A percentile compares a stretch with the other conserved stretches of the same genome.
These are phyloP conservation scores for Neotoxoptera formosana DNA, from an alignment of 1,140 invertebrate species.

Conservation along the genomic window DNA sequence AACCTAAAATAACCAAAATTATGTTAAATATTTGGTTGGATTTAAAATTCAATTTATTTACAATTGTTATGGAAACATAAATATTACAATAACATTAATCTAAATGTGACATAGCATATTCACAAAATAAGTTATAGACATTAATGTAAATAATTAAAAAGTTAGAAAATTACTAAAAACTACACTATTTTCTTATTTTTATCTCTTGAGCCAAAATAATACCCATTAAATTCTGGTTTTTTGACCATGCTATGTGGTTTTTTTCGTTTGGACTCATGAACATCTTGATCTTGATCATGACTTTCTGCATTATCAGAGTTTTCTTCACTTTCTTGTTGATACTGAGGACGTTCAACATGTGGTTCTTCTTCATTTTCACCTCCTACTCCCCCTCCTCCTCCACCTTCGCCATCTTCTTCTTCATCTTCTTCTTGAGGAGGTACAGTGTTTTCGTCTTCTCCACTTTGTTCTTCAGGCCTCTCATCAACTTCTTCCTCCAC, in stretches of 20 bases:
- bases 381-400: neutral
- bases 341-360: neutral
- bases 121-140: constrained; percentile 43
- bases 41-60: constrained; percentile 9
- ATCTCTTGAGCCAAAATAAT: neutral
- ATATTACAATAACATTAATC: neutral
- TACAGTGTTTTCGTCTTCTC: neutral
- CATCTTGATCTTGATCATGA: constrained; percentile 32
- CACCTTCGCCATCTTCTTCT: neutral
- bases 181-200: constrained; percentile 5
- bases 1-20: neutral
- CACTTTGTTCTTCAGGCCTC: constrained; percentile 37
- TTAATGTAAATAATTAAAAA: neutral
- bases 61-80: neutral
- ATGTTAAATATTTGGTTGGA: neutral
- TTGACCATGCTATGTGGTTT: neutral
- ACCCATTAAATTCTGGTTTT: neutral
- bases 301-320: constrained; percentile 25
- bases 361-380: constrained; percentile 29
- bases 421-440: constrained; percentile 2
- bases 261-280: constrained; percentile 32
- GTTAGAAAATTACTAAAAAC: neutral
- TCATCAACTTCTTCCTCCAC: constrained; percentile 42
- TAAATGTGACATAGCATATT: neutral
- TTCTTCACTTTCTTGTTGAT: constrained; percentile 49